phyloP scores from a whole-genome alignment of 2,113 vertebrate genomes.

The Ciconia boyciana region DNA sequence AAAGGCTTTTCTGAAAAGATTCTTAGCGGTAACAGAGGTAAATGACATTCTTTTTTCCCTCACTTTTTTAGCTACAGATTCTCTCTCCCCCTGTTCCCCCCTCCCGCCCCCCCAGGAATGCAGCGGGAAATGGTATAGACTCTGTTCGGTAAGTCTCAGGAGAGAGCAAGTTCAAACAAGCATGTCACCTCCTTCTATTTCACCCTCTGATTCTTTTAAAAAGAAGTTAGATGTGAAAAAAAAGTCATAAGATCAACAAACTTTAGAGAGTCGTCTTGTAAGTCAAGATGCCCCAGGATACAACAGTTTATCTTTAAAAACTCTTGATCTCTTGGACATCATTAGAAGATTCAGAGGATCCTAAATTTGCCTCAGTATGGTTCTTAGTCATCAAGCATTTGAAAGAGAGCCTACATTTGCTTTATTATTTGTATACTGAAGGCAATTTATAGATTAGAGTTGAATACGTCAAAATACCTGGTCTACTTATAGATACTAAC shows the following conservation, averaged over 20 bases:
- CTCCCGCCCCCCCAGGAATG: not conserved
- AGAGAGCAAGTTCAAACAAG: conserved; percentile 46
- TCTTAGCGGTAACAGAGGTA: not conserved
- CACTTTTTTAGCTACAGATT: not conserved
- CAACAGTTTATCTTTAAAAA: conserved; percentile 8
- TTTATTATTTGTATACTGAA: conserved; percentile 13
- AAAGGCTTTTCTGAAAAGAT: not conserved
- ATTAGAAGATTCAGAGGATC: not conserved
- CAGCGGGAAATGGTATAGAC: not conserved
- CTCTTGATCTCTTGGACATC: conserved; percentile 17
- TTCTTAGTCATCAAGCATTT: conserved; percentile 12
- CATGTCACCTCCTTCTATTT: conserved; percentile 33
- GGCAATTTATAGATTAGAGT: conserved; percentile 42
- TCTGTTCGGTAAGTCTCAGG: not conserved
- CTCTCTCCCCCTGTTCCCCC: not conserved
- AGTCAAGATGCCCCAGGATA: conserved; percentile 3
- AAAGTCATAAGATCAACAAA: not conserved
- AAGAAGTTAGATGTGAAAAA: not conserved
- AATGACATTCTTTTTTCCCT: not conserved
- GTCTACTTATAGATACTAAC: not conserved
- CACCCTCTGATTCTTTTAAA: not conserved
- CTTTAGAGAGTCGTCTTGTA: not conserved
- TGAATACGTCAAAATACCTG: conserved; percentile 19
- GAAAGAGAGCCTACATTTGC: not conserved
- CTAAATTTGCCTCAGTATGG: not conserved